Evolutionary conservation across 1,140 invertebrate genomes (phyloP).

Genomic region (Arion vulgaris): DNA sequence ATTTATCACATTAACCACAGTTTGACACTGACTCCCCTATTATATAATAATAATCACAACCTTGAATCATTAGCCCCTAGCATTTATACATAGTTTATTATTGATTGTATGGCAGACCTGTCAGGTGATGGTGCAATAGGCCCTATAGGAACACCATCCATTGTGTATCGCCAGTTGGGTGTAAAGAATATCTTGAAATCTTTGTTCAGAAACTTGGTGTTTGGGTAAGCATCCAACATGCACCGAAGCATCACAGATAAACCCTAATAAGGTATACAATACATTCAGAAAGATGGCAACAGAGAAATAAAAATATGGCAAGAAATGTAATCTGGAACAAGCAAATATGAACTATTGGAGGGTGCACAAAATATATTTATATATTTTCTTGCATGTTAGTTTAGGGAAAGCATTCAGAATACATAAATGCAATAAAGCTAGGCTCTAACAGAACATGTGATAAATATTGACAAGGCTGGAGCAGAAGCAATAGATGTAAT

Average conservation of each 20-base stretch:
- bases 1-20: too few relatives aligned
- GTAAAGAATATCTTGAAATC: slow-evolving; percentile 69
- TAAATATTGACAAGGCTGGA: too few relatives aligned
- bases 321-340: too few relatives aligned
- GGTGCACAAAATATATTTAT: too few relatives aligned
- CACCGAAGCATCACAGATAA: slow-evolving; percentile 57
- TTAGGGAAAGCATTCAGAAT: too few relatives aligned
- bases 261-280: slow-evolving; percentile 41
- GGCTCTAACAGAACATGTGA: too few relatives aligned
- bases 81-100: neutral
- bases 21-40: too few relatives aligned
- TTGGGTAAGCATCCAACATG: slow-evolving; percentile 58
- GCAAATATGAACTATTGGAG: too few relatives aligned
- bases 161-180: slow-evolving; percentile 58
- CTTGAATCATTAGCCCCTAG: neutral
- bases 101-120: slow-evolving; percentile 15
- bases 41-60: too few relatives aligned
- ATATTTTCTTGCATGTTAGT: too few relatives aligned
- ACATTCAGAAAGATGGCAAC: neutral
- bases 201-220: slow-evolving; percentile 56
- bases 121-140: slow-evolving; percentile 68
- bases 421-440: too few relatives aligned
- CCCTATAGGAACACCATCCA: slow-evolving; percentile 64
- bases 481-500: too few relatives aligned
- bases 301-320: neutral